Evolutionary conservation across 2,888 invertebrate genomes (phyloP).

Genomic region (Nomada goodeniana): DNA sequence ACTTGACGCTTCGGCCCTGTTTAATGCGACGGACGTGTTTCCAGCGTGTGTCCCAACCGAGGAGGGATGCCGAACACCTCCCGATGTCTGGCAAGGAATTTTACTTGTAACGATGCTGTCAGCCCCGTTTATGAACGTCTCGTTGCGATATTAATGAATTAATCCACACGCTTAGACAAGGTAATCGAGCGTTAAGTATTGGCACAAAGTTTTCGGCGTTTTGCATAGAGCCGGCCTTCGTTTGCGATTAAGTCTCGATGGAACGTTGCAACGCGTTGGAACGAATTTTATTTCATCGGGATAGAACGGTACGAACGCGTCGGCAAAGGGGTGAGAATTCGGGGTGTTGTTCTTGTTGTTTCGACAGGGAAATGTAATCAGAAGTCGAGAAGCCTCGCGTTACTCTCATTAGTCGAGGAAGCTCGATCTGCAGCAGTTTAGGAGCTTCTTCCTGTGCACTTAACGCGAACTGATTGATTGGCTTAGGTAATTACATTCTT

Average conservation of each 20-base stretch:
- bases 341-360: background rate
- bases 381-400: conserved; percentile 37
- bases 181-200: conserved; percentile 34
- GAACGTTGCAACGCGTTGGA: too few species aligned
- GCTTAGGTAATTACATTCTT: conserved; percentile 16
- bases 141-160: conserved; percentile 53
- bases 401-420: conserved; percentile 36
- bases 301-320: too few species aligned
- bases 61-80: background rate
- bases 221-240: background rate
- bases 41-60: conserved; percentile 15
- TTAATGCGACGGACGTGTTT: conserved; percentile 55
- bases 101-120: conserved; percentile 32
- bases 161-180: conserved; percentile 25
- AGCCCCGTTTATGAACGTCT: conserved; percentile 41
- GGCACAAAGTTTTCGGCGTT: conserved; percentile 7
- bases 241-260: background rate
- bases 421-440: conserved; percentile 24
- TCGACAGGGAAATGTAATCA: background rate
- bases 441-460: conserved; percentile 29
- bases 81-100: background rate
- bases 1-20: conserved; percentile 61
- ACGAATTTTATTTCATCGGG: too few species aligned
- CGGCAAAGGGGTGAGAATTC: background rate
- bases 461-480: background rate